A percentile compares a stretch with the other conserved stretches of the same genome.
These are phyloP conservation scores for Istiophorus platypterus DNA, from an alignment of 2,113 vertebrate genomes.

Conservation along the genomic window DNA sequence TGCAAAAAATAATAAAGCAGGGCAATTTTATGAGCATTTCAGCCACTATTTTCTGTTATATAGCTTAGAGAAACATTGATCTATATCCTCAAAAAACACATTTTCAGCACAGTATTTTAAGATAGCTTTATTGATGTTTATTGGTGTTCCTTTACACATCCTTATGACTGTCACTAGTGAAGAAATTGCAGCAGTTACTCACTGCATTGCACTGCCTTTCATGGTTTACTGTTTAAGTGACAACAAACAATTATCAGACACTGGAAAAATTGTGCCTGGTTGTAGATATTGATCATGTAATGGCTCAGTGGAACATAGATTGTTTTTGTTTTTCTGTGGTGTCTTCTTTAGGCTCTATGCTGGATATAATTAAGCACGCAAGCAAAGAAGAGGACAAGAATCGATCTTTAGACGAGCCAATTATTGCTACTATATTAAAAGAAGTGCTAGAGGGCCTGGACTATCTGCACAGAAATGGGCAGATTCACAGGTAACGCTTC, in stretches of 20 bases:
- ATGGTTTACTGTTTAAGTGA: conserved; percentile 11
- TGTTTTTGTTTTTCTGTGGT: conserved; percentile 5
- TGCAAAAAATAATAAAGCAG: not conserved
- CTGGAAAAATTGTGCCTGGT: not conserved
- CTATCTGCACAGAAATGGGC: conserved; percentile 97
- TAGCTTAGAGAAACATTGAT: not conserved
- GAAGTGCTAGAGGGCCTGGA: conserved; percentile 98
- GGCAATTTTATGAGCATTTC: not conserved
- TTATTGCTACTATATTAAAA: conserved; percentile 97
- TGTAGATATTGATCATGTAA: conserved; percentile 18
- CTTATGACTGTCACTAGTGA: not conserved
- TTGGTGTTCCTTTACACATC: not conserved
- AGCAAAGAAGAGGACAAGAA: conserved; percentile 93
- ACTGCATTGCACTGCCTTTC: not conserved
- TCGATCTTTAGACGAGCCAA: conserved; percentile 93
- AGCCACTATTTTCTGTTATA: not conserved
- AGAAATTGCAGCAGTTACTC: not conserved
- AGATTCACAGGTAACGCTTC: conserved; percentile 93
- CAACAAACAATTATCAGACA: conserved; percentile 15
- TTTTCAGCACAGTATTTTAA: not conserved
- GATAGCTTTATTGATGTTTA: not conserved
- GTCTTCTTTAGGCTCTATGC: conserved; percentile 91
- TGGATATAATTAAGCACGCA: conserved; percentile 98
- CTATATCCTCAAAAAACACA: not conserved
- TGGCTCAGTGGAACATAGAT: not conserved